Percentiles rank a stretch among this genome's conserved stretches.
phyloP scores from a whole-genome alignment of 2,113 vertebrate species.

The Ceyx margarethae region DNA sequence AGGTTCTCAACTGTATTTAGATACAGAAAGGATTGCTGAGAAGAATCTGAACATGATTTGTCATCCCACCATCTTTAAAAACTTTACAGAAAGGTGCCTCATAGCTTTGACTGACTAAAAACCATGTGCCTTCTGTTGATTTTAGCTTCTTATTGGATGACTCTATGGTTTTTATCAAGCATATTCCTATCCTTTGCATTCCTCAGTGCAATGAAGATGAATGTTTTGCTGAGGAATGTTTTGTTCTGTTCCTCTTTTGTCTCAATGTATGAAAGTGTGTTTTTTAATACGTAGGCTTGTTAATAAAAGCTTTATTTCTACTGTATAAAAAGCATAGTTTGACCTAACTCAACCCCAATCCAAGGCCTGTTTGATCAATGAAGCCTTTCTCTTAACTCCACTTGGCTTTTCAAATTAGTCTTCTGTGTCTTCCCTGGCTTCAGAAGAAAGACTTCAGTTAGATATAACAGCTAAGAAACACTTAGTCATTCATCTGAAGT shows the following conservation, averaged over 20 bases:
- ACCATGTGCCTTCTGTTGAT: neutral
- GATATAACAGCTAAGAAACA: neutral
- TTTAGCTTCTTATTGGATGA: neutral
- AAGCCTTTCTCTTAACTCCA: neutral
- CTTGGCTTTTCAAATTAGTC: neutral
- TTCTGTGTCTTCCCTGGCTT: neutral
- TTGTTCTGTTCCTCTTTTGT: neutral
- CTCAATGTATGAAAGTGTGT: neutral
- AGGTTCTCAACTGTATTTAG: neutral
- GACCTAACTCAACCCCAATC: neutral
- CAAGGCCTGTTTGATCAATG: neutral
- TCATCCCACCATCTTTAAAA: neutral
- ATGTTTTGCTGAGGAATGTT: neutral
- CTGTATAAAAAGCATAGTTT: neutral
- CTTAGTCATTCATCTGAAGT: neutral
- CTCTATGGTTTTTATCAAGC: neutral
- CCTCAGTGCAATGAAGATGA: neutral
- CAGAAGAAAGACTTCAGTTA: neutral
- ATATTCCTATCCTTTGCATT: neutral
- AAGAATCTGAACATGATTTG: neutral
- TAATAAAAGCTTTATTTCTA: slow-evolving; percentile 11
- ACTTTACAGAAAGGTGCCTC: neutral
- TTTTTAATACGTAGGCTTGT: neutral
- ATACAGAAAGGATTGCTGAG: neutral
- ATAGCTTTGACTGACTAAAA: neutral